Conservation (phyloP, 2,888 invertebrate species). For the Lochmaea capreae region DNA sequence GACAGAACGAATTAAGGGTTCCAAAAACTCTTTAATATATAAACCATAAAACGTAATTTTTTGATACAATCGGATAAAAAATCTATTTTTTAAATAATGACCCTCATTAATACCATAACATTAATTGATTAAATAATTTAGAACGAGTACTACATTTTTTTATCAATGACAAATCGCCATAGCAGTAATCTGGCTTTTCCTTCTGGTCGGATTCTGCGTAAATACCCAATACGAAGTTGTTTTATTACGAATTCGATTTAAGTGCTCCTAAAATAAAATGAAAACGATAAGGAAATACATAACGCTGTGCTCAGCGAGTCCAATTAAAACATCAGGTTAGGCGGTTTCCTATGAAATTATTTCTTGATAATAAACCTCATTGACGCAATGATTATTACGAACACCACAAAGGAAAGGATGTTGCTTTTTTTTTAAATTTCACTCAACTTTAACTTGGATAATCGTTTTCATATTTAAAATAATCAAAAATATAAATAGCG, state of each 20-base stretch:
- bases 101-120: no score
- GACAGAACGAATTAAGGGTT: no score
- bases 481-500: no score
- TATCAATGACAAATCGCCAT: neutral
- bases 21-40: no score
- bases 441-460: no score
- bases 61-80: no score
- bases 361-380: conserved; percentile 13
- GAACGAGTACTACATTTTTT: no score
- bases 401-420: neutral
- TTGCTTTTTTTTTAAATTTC: conserved; percentile 7
- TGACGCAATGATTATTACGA: conserved; percentile 1
- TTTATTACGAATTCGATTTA: neutral
- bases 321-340: conserved; percentile 2
- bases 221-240: neutral
- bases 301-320: neutral
- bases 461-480: no score
- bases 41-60: no score
- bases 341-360: neutral
- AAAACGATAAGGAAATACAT: neutral
- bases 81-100: no score
- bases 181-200: neutral
- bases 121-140: no score
- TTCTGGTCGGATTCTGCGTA: neutral
- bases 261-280: neutral